Evolutionary conservation across 64 coral and sea anemone species (phyloP).

Genomic region (Actinia equina): DNA sequence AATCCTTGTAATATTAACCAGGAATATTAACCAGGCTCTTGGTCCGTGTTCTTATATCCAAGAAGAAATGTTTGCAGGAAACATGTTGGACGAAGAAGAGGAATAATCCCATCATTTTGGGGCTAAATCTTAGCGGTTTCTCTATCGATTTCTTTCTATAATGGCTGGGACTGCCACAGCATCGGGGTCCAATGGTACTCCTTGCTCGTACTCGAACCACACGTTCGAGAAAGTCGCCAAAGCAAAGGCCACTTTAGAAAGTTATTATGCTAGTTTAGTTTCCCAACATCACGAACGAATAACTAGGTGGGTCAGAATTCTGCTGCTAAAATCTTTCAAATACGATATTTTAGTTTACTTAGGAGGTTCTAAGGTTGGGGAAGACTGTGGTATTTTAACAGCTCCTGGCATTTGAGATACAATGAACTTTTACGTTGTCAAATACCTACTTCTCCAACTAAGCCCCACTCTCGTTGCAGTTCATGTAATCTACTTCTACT

Average conservation of each 20-base stretch:
- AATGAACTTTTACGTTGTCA: not conserved
- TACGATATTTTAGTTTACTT: not conserved
- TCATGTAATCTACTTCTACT: not conserved
- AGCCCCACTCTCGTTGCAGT: not conserved
- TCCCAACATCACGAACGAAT: constrained; percentile 87
- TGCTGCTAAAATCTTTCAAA: not conserved
- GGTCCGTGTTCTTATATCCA: not conserved
- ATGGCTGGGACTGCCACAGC: constrained; percentile 75
- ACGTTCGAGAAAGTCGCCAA: constrained; percentile 98
- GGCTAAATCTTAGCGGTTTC: not conserved
- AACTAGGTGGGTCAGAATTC: constrained; percentile 66
- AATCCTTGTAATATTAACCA: not conserved
- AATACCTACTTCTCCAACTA: not conserved
- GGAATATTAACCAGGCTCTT: not conserved
- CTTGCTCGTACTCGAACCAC: constrained; percentile 79
- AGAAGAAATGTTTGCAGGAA: not conserved
- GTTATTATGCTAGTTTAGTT: constrained; percentile 85
- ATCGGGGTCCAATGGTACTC: constrained; percentile 75
- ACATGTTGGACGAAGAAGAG: not conserved
- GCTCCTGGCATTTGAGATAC: not conserved
- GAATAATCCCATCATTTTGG: not conserved
- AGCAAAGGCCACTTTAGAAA: constrained; percentile 91
- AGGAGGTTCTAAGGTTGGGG: not conserved
- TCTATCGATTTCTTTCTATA: not conserved
- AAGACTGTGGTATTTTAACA: not conserved